Percentiles rank a stretch among this genome's conserved stretches.
Conservation (phyloP, 2,113 vertebrate genomes). For the Rhynchomys soricoides region DNA sequence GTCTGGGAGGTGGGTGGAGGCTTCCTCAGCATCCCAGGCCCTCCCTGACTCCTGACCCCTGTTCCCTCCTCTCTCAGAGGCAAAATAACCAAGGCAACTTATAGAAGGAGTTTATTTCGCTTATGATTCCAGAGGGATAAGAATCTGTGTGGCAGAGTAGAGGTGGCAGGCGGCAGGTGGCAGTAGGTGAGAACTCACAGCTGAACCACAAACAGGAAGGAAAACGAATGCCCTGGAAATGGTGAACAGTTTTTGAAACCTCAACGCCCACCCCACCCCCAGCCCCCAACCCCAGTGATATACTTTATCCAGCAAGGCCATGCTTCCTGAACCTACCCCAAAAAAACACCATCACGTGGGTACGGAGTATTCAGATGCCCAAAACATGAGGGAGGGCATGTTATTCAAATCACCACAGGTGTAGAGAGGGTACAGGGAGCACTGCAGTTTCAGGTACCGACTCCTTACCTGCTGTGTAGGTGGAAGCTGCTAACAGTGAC, state of each 20-base stretch:
- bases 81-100: background rate
- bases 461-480: background rate
- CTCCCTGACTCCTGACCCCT: background rate
- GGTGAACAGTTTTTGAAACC: background rate
- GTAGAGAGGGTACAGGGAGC: accelerated
- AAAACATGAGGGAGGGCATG: no score
- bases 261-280: no score
- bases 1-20: background rate
- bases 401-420: background rate
- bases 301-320: background rate
- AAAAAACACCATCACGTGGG: no score
- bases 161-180: background rate
- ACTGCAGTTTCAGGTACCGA: background rate
- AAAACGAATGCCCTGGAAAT: background rate
- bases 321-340: background rate
- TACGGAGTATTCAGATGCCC: background rate
- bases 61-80: background rate
- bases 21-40: background rate
- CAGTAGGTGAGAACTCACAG: no score
- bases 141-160: background rate
- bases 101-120: background rate
- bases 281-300: no score
- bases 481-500: background rate
- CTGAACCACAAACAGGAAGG: background rate
- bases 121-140: background rate